Evolutionary conservation across 2,888 invertebrate species (phyloP).

Genomic region (Cataglyphis albicans): DNA sequence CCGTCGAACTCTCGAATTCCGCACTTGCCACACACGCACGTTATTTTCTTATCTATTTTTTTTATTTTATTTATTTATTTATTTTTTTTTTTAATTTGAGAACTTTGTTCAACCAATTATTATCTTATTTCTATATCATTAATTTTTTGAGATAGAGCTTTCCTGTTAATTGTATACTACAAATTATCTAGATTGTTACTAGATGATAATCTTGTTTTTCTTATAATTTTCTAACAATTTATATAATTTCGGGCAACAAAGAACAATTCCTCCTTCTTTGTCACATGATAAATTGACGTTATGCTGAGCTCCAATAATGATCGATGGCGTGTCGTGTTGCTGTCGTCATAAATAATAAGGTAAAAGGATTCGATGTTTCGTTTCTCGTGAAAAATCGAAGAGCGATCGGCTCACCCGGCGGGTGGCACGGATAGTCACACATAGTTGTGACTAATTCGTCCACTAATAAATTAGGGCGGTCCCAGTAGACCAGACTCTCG

Average conservation of each 20-base stretch:
- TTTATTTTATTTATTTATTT: background rate
- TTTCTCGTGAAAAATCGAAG: background rate
- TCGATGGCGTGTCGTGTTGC: slow-evolving; percentile 59
- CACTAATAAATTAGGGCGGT: slow-evolving; percentile 58
- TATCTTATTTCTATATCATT: background rate
- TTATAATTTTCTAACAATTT: slow-evolving; percentile 4
- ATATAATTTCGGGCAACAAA: background rate
- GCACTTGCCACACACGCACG: background rate
- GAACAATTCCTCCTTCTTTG: background rate
- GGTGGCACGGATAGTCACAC: slow-evolving; percentile 41
- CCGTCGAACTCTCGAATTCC: slow-evolving; percentile 21
- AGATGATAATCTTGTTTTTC: background rate
- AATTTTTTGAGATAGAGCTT: background rate
- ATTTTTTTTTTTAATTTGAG: background rate
- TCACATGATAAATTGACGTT: slow-evolving; percentile 31
- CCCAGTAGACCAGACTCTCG: slow-evolving; percentile 20
- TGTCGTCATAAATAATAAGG: slow-evolving; percentile 64
- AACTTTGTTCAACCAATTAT: background rate
- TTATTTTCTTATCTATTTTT: background rate
- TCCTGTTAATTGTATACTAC: background rate
- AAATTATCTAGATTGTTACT: background rate
- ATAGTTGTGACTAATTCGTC: slow-evolving; percentile 64
- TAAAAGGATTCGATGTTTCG: slow-evolving; percentile 62
- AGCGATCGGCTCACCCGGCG: background rate
- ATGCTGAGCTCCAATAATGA: slow-evolving; percentile 38